phyloP scores from a whole-genome alignment of 2,888 invertebrate species.

The Amorpha juglandis region DNA sequence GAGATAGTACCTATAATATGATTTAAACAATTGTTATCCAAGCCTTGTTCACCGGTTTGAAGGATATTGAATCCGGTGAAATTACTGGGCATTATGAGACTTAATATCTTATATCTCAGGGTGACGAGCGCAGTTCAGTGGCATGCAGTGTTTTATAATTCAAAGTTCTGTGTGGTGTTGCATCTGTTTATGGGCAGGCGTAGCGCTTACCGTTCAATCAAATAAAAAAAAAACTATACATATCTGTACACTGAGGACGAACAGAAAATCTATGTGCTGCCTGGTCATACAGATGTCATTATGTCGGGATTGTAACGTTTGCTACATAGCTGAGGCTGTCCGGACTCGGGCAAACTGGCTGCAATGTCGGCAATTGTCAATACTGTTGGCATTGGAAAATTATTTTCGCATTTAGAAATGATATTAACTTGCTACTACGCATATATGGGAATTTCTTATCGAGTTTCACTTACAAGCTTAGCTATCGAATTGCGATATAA shows the following conservation, averaged over 20 bases:
- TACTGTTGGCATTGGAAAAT: neutral
- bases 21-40: too few relatives aligned
- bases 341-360: neutral
- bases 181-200: too few relatives aligned
- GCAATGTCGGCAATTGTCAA: constrained; percentile 9
- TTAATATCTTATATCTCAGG: too few relatives aligned
- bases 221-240: neutral
- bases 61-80: too few relatives aligned
- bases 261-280: neutral
- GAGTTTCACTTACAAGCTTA: neutral
- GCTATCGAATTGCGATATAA: neutral
- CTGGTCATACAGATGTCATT: constrained; percentile 11
- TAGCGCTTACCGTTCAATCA: too few relatives aligned
- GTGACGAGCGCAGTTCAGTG: too few relatives aligned
- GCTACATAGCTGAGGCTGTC: neutral
- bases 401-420: neutral
- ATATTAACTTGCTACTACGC: neutral
- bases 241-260: neutral
- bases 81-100: too few relatives aligned
- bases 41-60: too few relatives aligned
- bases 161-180: too few relatives aligned
- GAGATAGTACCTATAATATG: too few relatives aligned
- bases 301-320: neutral
- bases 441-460: neutral
- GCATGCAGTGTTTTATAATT: too few relatives aligned